Conservation (phyloP, 2,113 vertebrate genomes). For the Leucosticte australis region DNA sequence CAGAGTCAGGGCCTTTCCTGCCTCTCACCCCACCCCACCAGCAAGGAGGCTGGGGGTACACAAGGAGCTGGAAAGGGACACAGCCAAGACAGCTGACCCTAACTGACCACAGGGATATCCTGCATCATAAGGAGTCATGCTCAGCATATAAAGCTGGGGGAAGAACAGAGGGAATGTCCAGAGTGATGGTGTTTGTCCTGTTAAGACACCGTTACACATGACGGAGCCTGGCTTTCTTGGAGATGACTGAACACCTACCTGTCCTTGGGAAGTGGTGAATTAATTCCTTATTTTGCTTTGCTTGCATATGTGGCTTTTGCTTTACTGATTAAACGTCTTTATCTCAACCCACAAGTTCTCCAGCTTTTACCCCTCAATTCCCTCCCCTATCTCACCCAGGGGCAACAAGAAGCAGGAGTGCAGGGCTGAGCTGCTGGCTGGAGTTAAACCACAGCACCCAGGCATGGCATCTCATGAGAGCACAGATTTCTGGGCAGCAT, state of each 20-base stretch:
- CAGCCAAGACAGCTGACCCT: neutral
- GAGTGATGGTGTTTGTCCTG: neutral
- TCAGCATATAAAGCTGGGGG: neutral
- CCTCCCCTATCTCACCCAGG: too few relatives aligned
- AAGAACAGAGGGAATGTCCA: fast-evolving
- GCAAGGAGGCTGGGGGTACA: fast-evolving
- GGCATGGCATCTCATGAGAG: neutral
- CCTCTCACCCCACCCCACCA: neutral
- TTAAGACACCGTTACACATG: fast-evolving
- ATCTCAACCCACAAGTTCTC: neutral
- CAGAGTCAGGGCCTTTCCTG: neutral
- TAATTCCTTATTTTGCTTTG: neutral
- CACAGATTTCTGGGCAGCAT: neutral
- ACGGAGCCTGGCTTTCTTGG: neutral
- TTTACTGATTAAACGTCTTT: neutral
- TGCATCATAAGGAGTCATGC: neutral
- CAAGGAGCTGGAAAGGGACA: neutral
- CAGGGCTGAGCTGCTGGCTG: neutral
- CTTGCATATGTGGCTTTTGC: fast-evolving
- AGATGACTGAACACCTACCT: neutral
- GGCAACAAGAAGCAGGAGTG: neutral
- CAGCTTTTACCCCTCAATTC: neutral
- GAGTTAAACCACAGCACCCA: neutral
- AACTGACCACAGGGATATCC: neutral
- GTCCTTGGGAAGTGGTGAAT: neutral